These are phyloP conservation scores for Ophiodon elongatus DNA, from an alignment of 2,113 vertebrate genomes.

Conservation along the genomic window DNA sequence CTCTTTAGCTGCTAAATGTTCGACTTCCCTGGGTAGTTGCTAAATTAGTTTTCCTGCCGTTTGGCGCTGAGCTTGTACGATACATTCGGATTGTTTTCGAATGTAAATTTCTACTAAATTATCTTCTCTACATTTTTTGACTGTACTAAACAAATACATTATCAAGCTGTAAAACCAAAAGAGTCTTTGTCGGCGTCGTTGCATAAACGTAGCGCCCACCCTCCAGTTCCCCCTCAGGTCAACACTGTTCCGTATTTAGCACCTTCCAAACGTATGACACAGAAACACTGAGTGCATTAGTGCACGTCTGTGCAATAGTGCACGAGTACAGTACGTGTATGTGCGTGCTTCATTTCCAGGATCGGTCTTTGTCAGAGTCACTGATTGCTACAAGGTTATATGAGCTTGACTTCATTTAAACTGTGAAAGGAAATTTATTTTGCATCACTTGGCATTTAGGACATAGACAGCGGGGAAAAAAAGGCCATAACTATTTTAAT, in stretches of 20 bases:
- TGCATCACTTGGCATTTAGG: conserved; percentile 76
- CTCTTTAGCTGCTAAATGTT: background rate
- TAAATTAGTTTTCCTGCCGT: background rate
- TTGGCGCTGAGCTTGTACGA: background rate
- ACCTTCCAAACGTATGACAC: background rate
- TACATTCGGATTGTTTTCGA: background rate
- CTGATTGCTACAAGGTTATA: conserved; percentile 65
- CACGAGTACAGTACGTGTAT: conserved; percentile 5
- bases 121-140: background rate
- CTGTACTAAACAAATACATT: background rate
- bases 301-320: background rate
- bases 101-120: background rate
- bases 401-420: conserved; percentile 73
- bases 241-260: background rate
- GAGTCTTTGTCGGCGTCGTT: background rate
- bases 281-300: background rate
- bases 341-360: conserved; percentile 30
- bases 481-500: conserved; percentile 62
- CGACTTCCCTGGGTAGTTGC: background rate
- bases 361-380: conserved; percentile 55
- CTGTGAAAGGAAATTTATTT: conserved; percentile 64
- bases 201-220: background rate
- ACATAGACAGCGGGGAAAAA: conserved; percentile 34
- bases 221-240: background rate
- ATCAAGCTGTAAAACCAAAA: background rate